Evolutionary conservation across 2,888 invertebrate species (phyloP), one percentile per base, ranked within the genome.

Genomic region (Cheilosia soror): DNA sequence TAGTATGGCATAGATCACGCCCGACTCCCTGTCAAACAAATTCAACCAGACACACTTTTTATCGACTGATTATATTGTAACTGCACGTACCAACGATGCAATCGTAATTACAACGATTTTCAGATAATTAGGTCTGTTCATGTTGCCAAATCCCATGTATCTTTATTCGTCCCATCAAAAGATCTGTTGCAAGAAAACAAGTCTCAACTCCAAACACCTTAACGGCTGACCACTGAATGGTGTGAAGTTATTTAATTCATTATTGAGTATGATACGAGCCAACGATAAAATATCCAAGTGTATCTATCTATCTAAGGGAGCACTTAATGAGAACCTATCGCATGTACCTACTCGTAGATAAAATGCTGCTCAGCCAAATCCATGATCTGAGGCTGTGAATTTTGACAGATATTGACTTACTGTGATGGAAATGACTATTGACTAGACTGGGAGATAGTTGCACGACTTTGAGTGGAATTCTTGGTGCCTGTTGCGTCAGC

Each of bases 81-180:
- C 42, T 29, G 7, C 65, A 57, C 20, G 49, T 76, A 31, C 31
- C 37, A 31, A 13, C 25, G 49, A 58, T 76, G 49, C 20, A 20
- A 25, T 49, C 51, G 73, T 73, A 79, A 73, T 73, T 73, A 79
- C 63, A 49, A 29, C 57, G 58, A 65, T 73, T 73, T 65, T 27
- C 6, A 58, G 60, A 77, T 69, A 73, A 80, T 75, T 58, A 60
- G 58, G 42, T 80, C 73, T 42, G 60, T 40, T 72, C 40, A 60
- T 33, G 44, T 62, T 60, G 71, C 29, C 40, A 40, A 66, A 44
- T 60, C 29, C 37, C 73, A 49, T 13, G 49, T n/a, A 15, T 37
- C 15, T 29, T 15, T 15, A 11, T 15, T 44, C 20, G 15, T 29
- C 1, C 31, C 29, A 31, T 15, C 15, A 25, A 5, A 4, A 13